Percentiles rank a stretch among this genome's conserved stretches.
Evolutionary conservation across 1,140 invertebrate genomes (phyloP).

Genomic region (Brachionus koreanus): DNA sequence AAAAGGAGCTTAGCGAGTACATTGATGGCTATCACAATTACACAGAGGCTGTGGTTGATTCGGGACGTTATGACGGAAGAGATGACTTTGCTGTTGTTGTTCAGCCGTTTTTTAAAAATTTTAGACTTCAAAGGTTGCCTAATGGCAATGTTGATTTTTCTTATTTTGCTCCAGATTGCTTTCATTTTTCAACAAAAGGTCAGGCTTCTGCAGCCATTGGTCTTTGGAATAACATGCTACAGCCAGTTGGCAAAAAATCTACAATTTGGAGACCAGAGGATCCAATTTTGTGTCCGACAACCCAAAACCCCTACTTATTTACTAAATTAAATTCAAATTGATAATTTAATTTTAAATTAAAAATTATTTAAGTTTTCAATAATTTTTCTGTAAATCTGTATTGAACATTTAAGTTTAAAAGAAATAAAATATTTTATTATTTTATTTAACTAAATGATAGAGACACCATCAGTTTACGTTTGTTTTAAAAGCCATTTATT

Average conservation of each 20-base stretch:
- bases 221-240: conserved; percentile 45
- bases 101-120: conserved; percentile 57
- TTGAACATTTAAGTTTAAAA: too few relatives aligned
- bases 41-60: conserved; percentile 48
- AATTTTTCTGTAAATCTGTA: background rate
- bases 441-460: too few relatives aligned
- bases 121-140: background rate
- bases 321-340: conserved; percentile 37
- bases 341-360: background rate
- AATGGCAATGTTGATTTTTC: conserved; percentile 42
- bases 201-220: conserved; percentile 27
- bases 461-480: too few relatives aligned
- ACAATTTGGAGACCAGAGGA: background rate
- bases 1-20: background rate
- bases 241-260: conserved; percentile 43
- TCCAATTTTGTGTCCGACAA: conserved; percentile 29
- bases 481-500: too few relatives aligned
- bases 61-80: conserved; percentile 60
- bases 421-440: too few relatives aligned
- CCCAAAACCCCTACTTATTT: conserved; percentile 17
- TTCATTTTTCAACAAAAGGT: conserved; percentile 44
- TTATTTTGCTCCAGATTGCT: conserved; percentile 46
- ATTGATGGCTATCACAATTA: conserved; percentile 48
- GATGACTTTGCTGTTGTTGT: conserved; percentile 66
- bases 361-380: background rate